Base-by-base conservation (phyloP, 2,797 vertebrate genomes). In the Thaleichthys pacificus region DNA sequence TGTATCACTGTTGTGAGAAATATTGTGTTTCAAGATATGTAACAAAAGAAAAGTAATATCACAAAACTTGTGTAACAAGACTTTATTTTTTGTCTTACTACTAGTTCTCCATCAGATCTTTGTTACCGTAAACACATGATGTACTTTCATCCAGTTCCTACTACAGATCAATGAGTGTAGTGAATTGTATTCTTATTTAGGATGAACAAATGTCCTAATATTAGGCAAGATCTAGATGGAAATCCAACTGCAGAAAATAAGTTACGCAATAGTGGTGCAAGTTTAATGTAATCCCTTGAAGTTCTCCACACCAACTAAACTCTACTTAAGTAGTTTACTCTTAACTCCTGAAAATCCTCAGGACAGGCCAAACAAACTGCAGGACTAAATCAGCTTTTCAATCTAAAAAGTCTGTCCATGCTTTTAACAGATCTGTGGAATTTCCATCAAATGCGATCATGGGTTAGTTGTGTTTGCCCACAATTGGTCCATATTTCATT, bases 341-440 rank as follows among this genome's bases (percentile, higher is more conserved):
- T 51, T 19, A 58, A 69, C 61, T 60, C 24, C 70, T 65, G 35
- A 38, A 63, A 74, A 80, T 72, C 63, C 73, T 68, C 63, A 56
- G 24, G 66, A 71, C 51, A 65, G 35, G 38, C 38, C 58, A 73
- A 73, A 77, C 74, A 77, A 73, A 74, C 51, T 47, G 30, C 17
- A 72, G 38, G 61, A 66, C 32, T 30, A 3, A 30, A 66, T 77
- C 49, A 49, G 30, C 42, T 65, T 35, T 61, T 58, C 24, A 68
- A 56, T 56, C 24, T 49, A 57, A 56, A 68, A 32, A 21, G 51
- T 49, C 28, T 57, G 56, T 68, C 51, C 14, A 26, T 12, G 64
- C 64, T 47, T 22, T 47, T 14, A 47, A 26, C 38, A 15, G 17
- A 38, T 38, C 32, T 22, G 62, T 12, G n/a, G n/a, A 11, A 65